Evolutionary conservation across 2,113 vertebrate species (phyloP), one percentile per base, ranked within the genome.

Genomic region (Xiphorhynchus elegans): DNA sequence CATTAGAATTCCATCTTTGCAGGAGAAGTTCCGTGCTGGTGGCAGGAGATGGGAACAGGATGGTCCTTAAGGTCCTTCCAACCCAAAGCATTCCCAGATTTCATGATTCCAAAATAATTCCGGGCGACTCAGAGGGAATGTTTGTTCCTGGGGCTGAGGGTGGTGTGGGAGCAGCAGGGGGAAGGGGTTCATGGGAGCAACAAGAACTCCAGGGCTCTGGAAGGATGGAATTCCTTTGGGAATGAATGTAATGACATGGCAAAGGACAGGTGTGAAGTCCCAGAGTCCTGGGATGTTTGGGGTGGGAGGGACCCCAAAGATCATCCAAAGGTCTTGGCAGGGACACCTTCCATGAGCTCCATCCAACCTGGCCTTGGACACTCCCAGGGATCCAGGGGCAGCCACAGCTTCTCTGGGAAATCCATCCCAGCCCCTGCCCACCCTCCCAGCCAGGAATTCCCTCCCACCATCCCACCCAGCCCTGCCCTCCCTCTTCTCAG

Each of bases 171-270:
- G 16, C 1, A 14, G 46, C 62, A 4, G 16, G 35, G 12, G 31
- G n/a, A 44, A 4, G 15, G 16, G 21, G 33, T 50, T 59, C 53
- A 29, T 5, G 3, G 5, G 4, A 73, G 10, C 7, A 21, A 10
- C 13, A 47, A 35, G 31, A 70, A 94, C 79, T 33, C 24, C 68
- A 18, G 13, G 10, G 13, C 13, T 47, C n/a, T 6, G 5, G 19
- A 79, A 66, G 56, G 21, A 35, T 6, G 13, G 44, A 14, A 60
- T 4, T 77, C 59, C 31, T 47, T 17, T 15, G 17, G 59, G 52
- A 92, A 42, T 25, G 4, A 47, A 40, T 11, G 6, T 64, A 31
- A 40, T 6, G 5, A 11, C 10, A 10, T 0, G 1, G 11, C 1
- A 6, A 17, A 77, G n/a, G 56, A 23, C 33, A n/a, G 56, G 33